Evolutionary conservation across 2,888 invertebrate genomes (phyloP).

Genomic region (Sepiola atlantica): DNA sequence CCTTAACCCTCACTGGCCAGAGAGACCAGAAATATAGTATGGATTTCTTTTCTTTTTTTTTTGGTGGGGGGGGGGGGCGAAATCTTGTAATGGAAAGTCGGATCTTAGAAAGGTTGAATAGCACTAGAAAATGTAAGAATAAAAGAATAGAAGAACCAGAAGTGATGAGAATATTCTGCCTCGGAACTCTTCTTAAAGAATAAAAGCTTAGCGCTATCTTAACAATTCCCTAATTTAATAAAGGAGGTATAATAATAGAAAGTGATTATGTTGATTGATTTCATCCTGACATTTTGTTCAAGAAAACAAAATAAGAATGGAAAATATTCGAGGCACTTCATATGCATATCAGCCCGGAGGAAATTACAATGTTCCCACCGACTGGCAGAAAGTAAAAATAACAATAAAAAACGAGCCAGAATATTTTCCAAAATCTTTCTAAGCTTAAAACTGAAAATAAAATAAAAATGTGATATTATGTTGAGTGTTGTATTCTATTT

Average conservation of each 20-base stretch:
- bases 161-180: background rate
- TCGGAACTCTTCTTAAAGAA: background rate
- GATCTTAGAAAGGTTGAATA: background rate
- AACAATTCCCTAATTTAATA: slow-evolving; percentile 32
- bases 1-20: no score
- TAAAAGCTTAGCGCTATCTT: background rate
- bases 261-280: slow-evolving; percentile 22
- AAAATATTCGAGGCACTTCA: background rate
- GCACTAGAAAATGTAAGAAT: background rate
- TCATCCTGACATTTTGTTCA: slow-evolving; percentile 32
- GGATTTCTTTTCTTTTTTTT: no score
- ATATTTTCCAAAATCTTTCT: background rate
- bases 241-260: slow-evolving; percentile 1
- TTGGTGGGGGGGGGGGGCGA: no score
- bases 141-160: background rate
- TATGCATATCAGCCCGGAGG: background rate
- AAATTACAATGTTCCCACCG: background rate
- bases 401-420: background rate
- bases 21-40: no score
- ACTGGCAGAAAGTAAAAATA: background rate
- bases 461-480: background rate
- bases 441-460: slow-evolving; percentile 23
- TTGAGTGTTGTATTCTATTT: background rate
- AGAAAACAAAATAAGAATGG: background rate
- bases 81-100: background rate